These are phyloP conservation scores for Notamacropus eugenii DNA, from an alignment of 2,797 vertebrate species.

Conservation along the genomic window DNA sequence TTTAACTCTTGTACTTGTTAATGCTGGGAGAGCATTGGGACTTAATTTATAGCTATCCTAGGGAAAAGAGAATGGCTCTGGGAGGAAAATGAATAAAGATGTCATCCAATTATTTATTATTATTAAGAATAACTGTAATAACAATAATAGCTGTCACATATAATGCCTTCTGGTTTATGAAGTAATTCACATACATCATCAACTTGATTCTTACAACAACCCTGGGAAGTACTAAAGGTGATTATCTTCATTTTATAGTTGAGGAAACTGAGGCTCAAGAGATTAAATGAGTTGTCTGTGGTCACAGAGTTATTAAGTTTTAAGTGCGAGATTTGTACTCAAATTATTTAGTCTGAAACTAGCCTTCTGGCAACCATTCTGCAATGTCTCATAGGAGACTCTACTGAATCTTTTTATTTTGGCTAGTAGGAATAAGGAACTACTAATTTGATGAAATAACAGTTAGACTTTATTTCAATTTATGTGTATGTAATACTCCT, in stretches of 20 bases:
- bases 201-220: background rate
- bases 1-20: background rate
- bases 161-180: background rate
- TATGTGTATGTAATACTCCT: background rate
- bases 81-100: background rate
- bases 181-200: background rate
- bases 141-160: background rate
- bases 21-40: background rate
- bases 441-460: background rate
- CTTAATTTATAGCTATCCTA: background rate
- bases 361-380: background rate
- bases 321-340: background rate
- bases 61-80: background rate
- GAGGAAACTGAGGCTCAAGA: background rate
- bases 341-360: background rate
- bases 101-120: background rate
- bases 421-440: background rate
- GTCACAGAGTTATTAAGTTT: background rate
- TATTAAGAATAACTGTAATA: background rate
- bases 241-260: background rate
- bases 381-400: background rate
- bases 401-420: conserved; percentile 18
- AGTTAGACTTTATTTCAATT: background rate
- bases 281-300: background rate
- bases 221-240: background rate